A percentile compares a stretch with the other conserved stretches of the same genome.
phyloP scores from a whole-genome alignment of 2,888 invertebrate species.

The Aphidius colemani region DNA sequence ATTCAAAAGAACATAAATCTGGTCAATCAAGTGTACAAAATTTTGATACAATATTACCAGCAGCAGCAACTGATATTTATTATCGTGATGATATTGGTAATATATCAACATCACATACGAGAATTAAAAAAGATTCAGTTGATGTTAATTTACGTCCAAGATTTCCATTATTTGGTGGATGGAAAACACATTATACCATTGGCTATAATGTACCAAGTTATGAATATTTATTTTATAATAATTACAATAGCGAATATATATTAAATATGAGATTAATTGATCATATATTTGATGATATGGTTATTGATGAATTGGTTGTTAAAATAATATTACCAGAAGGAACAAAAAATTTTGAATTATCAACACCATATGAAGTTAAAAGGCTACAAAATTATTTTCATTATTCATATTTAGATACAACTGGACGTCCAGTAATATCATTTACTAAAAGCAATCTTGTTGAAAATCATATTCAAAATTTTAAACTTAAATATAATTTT shows the following conservation, averaged over 20 bases:
- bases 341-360: conserved; percentile 77
- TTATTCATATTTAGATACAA: conserved; percentile 93
- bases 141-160: conserved; percentile 95
- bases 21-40: conserved; percentile 88
- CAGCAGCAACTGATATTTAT: conserved; percentile 93
- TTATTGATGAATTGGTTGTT: conserved; percentile 85
- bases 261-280: conserved; percentile 94
- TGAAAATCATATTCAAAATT: conserved; percentile 95
- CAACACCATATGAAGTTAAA: conserved; percentile 80
- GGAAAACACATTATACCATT: conserved; percentile 95
- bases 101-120: conserved; percentile 95
- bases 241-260: conserved; percentile 70
- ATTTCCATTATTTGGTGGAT: conserved; percentile 98
- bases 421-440: conserved; percentile 87
- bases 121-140: conserved; percentile 85
- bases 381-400: conserved; percentile 77
- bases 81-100: conserved; percentile 99
- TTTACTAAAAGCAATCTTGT: conserved; percentile 85
- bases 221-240: conserved; percentile 86
- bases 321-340: conserved; percentile 95
- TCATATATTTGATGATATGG: conserved; percentile 96
- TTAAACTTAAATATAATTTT: conserved; percentile 88
- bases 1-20: conserved; percentile 89
- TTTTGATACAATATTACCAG: conserved; percentile 84
- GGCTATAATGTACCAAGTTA: conserved; percentile 98